Evolutionary conservation across 2,113 vertebrate species (phyloP), one percentile per base, ranked within the genome.

Genomic region (Pimephales promelas): DNA sequence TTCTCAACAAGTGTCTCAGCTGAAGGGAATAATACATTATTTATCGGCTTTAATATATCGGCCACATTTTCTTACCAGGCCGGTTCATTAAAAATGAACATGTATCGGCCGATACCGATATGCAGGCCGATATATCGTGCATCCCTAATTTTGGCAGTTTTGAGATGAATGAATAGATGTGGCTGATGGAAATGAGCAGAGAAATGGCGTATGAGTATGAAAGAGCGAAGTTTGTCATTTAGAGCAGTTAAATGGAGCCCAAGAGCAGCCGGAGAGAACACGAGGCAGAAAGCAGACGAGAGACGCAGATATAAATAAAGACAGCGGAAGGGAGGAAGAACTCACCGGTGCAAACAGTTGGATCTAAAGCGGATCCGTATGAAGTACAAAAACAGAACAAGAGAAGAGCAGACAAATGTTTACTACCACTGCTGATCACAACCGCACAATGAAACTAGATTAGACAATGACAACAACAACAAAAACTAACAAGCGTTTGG

Each of bases 321-420:
- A 92, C 90, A 88, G 43, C 64, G 79, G 85, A 83, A 83, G 81
- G 92, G 95, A 81, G 83, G 84, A 84, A 80, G 93, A 95, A 99
- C 97, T 99, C 97, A 99, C 98, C 98, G 97, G 97, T 93, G 98
- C 97, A 98, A 99, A 99, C 93, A 99, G 98, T 95, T 99, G 98
- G 96, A 99, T 98, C 98, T 99, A 99, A 95, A 97, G 96, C 92
- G 95, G 95, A 95, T 97, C 97, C 97, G 95, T 96, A 77, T 95
- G 95, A 97, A 64, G 49, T 59, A 64, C 66, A 85, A 92, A 94
- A 96, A 96, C 84, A 95, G 95, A 96, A 96, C 92, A 94, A 98
- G 95, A 98, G 94, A 94, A 97, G 94, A 96, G 94, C 93, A 94
- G 93, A 92, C 79, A 89, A 85, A 84, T 62, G 89, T 95, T 95